Evolutionary conservation across 2,888 invertebrate species (phyloP).

Genomic region (Harpalus rubripes): DNA sequence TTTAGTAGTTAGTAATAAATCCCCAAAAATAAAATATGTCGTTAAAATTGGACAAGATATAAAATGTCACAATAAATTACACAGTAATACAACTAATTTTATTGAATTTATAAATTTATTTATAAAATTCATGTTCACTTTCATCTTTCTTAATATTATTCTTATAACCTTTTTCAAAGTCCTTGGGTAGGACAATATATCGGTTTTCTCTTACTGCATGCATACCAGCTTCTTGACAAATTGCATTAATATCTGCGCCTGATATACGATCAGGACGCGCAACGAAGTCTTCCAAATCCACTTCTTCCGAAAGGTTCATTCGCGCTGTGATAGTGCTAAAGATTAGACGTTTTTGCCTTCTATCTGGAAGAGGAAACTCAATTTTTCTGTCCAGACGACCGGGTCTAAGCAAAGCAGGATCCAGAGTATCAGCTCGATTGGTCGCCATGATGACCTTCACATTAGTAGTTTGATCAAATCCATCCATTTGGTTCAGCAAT

Average conservation of each 20-base stretch:
- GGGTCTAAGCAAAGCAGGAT: conserved; percentile 97
- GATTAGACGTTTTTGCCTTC: conserved; percentile 94
- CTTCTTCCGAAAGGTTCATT: conserved; percentile 99
- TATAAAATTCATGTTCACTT: conserved; percentile 99
- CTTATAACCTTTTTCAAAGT: conserved; percentile 99
- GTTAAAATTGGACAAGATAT: conserved; percentile 11
- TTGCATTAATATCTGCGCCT: conserved; percentile 99
- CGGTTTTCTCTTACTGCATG: conserved; percentile 99
- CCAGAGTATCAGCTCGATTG: conserved; percentile 97
- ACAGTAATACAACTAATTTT: conserved; percentile 59
- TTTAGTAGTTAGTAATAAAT: conserved; percentile 13
- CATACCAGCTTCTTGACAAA: conserved; percentile 99
- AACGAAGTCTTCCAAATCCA: conserved; percentile 99
- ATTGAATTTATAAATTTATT: conserved; percentile 81
- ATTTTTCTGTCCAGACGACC: conserved; percentile 99
- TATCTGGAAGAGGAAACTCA: conserved; percentile 98
- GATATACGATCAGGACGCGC: conserved; percentile 99
- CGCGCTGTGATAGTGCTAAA: conserved; percentile 98
- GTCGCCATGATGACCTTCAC: conserved; percentile 98
- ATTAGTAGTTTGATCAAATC: conserved; percentile 99
- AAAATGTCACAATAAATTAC: conserved; percentile 59
- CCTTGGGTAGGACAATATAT: conserved; percentile 98
- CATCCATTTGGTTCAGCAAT: conserved; percentile 99
- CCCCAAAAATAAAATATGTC: conserved; percentile 9
- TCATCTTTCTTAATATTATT: conserved; percentile 99